Evolutionary conservation across 2,113 vertebrate species (phyloP), one percentile per base, ranked within the genome.

Genomic region (Apodemus speciosus): DNA sequence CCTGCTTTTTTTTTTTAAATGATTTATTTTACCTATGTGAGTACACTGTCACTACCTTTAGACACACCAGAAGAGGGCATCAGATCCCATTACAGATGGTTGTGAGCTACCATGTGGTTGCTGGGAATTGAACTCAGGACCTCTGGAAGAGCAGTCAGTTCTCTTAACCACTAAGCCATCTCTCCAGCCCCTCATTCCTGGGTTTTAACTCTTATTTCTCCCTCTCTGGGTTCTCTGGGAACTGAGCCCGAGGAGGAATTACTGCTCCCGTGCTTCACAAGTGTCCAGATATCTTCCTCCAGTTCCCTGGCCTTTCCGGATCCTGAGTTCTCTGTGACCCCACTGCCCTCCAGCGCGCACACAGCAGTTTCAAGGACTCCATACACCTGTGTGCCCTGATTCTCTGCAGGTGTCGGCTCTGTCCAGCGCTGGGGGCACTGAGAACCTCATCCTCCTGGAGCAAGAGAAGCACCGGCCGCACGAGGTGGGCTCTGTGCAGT

Each of bases 381-480:
- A 2, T 11, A 27, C 1, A 38, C 20, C 32, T 25, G 0, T 53
- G 21, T 25, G 20, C 46, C 53, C 66, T 30, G 66, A 30, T 21
- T 3, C 9, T 13, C 62, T 7, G 0, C 58, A 99, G 99, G 99
- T 99, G 94, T 98, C 99, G 0, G 99, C 99, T 0, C 96, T 99
- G 98, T 99, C 99, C 76, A 98, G 99, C 0, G 98, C 99, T 0
- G 99, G 99, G 0, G 99, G 99, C 0, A 97, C 98, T 0, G 98
- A 99, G 91, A 99, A 99, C 97, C 98, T 99, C 88, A 99, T 99
- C 7, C 91, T 99, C 93, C 97, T 99, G 97, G 99, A 99, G 93
- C 98, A 99, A 2, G 94, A 98, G 81, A 98, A 98, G 69, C 99
- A 99, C 95, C 98, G 98, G 90, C 98, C 99, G 9, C 98, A 98